Percentiles rank a stretch among this genome's conserved stretches.
These are phyloP conservation scores for Psilopogon haemacephalus DNA, from an alignment of 2,113 vertebrate species.

Conservation along the genomic window DNA sequence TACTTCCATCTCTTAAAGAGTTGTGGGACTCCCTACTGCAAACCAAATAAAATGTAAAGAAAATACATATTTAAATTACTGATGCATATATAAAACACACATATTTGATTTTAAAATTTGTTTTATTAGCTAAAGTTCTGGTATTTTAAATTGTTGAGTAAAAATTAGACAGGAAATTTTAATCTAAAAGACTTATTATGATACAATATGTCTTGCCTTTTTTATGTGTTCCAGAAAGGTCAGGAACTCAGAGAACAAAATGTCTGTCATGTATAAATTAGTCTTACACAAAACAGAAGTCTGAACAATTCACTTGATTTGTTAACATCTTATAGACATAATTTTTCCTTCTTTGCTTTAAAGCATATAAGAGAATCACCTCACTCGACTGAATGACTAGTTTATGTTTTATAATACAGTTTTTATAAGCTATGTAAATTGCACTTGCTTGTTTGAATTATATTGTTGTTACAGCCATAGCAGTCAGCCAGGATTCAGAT, in stretches of 20 bases:
- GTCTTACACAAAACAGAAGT: neutral
- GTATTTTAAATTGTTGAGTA: neutral
- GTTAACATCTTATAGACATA: neutral
- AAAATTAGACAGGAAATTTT: neutral
- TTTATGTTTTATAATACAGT: neutral
- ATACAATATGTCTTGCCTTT: neutral
- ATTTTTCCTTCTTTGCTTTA: neutral
- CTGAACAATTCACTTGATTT: neutral
- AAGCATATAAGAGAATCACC: neutral
- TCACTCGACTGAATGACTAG: neutral
- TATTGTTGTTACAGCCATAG: neutral
- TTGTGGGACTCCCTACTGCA: neutral
- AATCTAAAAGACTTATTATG: accelerated
- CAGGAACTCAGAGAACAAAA: neutral
- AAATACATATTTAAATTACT: neutral
- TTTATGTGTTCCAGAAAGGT: neutral
- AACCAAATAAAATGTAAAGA: neutral
- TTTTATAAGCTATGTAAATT: neutral
- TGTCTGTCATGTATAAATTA: neutral
- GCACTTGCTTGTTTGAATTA: neutral
- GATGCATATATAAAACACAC: neutral
- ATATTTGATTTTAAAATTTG: neutral
- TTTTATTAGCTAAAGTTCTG: neutral
- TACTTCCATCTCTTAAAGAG: neutral
- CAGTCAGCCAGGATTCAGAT: neutral